phyloP scores from a whole-genome alignment of 92 coral and sea anemone genomes.

The Metridium senile region DNA sequence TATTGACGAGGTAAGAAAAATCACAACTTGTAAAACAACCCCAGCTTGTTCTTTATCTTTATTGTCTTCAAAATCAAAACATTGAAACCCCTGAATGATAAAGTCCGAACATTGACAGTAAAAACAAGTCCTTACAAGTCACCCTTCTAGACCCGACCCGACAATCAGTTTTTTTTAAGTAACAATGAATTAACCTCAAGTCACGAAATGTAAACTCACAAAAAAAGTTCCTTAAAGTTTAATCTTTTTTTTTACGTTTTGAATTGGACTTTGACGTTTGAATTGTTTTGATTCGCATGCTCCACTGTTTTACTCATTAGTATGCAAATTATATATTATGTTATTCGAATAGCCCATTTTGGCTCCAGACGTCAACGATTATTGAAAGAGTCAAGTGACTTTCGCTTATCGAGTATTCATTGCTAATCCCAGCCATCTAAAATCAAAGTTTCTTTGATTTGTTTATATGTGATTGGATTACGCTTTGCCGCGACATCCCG shows the following conservation, averaged over 20 bases:
- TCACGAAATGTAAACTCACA: too few relatives aligned
- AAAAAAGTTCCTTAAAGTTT: neutral
- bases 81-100: neutral
- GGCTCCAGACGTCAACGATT: neutral
- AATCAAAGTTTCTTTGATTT: neutral
- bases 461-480: neutral
- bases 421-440: neutral
- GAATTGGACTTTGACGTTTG: conserved; percentile 26
- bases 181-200: neutral
- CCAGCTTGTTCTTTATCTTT: neutral
- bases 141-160: neutral
- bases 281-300: conserved; percentile 9
- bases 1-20: conserved; percentile 6
- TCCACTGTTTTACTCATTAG: conserved; percentile 11
- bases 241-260: neutral
- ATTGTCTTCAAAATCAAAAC: conserved; percentile 15
- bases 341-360: neutral
- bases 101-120: too few relatives aligned
- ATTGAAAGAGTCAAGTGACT: neutral
- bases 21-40: neutral
- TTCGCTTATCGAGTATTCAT: neutral
- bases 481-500: neutral
- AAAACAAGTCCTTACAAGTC: too few relatives aligned
- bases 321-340: conserved; percentile 14
- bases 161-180: neutral